These are phyloP conservation scores for Nycticebus coucang DNA, from an alignment of 2,113 vertebrate genomes.

Conservation along the genomic window DNA sequence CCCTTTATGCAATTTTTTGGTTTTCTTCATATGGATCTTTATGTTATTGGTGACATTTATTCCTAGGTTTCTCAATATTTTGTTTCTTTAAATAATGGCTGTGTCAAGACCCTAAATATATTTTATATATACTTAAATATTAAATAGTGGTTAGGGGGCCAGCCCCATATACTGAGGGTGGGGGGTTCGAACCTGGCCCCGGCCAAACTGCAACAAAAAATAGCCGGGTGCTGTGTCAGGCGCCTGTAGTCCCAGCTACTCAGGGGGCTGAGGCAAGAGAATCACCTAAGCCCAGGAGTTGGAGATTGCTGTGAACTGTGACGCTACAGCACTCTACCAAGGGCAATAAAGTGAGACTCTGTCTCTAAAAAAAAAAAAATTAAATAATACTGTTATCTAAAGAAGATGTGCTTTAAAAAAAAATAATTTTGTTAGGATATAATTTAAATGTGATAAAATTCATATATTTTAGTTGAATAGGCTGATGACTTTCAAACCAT, in stretches of 20 bases:
- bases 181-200: too few species aligned
- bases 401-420: neutral
- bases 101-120: neutral
- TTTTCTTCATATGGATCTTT: neutral
- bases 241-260: too few species aligned
- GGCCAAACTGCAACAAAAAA: too few species aligned
- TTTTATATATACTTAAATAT: neutral
- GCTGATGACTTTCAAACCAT: neutral
- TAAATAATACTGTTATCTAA: neutral
- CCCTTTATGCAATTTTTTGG: neutral
- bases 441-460: neutral
- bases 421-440: neutral
- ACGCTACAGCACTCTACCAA: too few species aligned
- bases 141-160: neutral
- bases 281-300: too few species aligned
- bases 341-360: too few species aligned
- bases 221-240: too few species aligned
- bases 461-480: neutral
- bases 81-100: conserved; percentile 28
- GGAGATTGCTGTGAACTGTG: too few species aligned
- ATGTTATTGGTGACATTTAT: neutral
- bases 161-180: too few species aligned
- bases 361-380: too few species aligned
- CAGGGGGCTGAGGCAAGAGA: too few species aligned
- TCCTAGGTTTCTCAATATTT: conserved; percentile 26